Conservation (phyloP, 2,797 vertebrate species). For the Phoeniculus purpureus region DNA sequence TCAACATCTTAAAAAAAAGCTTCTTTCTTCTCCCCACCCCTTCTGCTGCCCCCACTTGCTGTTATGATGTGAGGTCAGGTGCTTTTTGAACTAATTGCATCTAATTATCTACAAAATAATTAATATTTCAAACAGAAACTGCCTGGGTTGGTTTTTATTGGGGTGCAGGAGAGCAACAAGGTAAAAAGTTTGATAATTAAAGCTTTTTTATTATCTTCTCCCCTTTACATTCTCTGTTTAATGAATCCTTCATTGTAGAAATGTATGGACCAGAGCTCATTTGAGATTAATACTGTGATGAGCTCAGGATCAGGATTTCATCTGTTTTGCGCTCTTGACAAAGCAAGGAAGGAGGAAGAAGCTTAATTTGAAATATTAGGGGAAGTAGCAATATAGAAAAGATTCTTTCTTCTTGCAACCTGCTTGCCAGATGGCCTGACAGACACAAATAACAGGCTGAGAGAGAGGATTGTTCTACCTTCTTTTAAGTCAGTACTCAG, state of each 20-base stretch:
- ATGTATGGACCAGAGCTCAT: not conserved
- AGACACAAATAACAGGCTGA: not conserved
- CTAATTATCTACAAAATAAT: slow-evolving; percentile 77
- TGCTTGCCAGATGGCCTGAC: slow-evolving; percentile 28
- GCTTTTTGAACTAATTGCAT: slow-evolving; percentile 52
- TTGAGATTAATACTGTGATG: not conserved
- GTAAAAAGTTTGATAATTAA: slow-evolving; percentile 73
- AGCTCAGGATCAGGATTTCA: not conserved
- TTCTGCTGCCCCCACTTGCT: not conserved
- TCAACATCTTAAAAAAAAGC: slow-evolving; percentile 23
- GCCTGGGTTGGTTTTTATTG: slow-evolving; percentile 67
- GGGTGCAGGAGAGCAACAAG: slow-evolving; percentile 64
- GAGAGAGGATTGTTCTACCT: not conserved
- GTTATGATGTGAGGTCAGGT: slow-evolving; percentile 67
- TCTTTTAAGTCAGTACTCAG: not conserved
- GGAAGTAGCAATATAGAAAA: not conserved
- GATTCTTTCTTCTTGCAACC: slow-evolving; percentile 21
- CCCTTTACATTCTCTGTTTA: slow-evolving; percentile 41
- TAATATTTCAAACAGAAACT: slow-evolving; percentile 76
- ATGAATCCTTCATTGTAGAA: slow-evolving; percentile 55
- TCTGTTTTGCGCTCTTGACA: not conserved
- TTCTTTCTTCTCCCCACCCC: not conserved
- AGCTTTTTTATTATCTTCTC: slow-evolving; percentile 60
- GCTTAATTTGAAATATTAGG: not conserved
- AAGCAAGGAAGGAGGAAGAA: not conserved